These are phyloP conservation scores for Poecilobothrus nobilitatus DNA, from an alignment of 2,888 invertebrate genomes.

Conservation along the genomic window DNA sequence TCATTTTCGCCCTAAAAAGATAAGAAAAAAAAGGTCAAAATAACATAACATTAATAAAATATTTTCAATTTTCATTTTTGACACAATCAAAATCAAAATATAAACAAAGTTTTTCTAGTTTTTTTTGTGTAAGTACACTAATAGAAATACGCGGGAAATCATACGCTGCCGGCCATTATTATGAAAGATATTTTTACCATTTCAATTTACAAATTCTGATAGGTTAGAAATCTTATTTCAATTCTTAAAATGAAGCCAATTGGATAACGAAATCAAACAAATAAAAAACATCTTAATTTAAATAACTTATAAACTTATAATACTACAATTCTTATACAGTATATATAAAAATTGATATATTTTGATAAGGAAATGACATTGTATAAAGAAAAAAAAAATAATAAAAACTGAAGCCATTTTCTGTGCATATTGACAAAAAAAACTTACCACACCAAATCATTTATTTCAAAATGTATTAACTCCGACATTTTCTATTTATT, in stretches of 20 bases:
- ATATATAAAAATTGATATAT: neutral
- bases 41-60: neutral
- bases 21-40: neutral
- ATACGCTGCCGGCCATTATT: neutral
- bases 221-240: conserved; percentile 1
- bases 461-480: neutral
- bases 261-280: too few species aligned
- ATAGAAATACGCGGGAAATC: neutral
- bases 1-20: conserved; percentile 90
- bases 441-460: conserved; percentile 11
- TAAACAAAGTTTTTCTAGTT: neutral
- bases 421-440: neutral
- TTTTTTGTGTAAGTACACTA: neutral
- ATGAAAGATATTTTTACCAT: neutral
- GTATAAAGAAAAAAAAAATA: neutral
- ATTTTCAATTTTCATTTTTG: neutral
- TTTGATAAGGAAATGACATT: neutral
- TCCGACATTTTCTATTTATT: neutral
- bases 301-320: neutral
- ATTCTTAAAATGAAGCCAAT: neutral
- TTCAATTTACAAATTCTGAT: neutral
- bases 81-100: neutral
- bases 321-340: neutral
- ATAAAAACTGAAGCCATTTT: conserved; percentile 10
- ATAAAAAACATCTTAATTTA: too few species aligned